Percentiles rank a stretch among this genome's conserved stretches.
These are phyloP conservation scores for Ceratosolen solmsi DNA, from an alignment of 1,140 invertebrate species.

Conservation along the genomic window DNA sequence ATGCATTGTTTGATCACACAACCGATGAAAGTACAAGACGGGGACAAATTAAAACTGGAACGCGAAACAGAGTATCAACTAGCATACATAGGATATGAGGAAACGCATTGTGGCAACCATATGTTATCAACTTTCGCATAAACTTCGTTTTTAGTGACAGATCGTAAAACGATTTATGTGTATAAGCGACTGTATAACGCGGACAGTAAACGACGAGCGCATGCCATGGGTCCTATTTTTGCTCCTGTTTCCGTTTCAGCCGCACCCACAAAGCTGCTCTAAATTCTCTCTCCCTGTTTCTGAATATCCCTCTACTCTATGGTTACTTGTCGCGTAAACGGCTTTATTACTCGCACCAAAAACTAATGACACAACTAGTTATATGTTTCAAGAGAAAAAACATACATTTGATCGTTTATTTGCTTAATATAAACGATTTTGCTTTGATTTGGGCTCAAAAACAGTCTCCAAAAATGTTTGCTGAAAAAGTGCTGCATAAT, in stretches of 20 bases:
- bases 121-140: conserved; percentile 65
- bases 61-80: too few relatives aligned
- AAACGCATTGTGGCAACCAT: conserved; percentile 49
- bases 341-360: conserved; percentile 67
- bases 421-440: too few relatives aligned
- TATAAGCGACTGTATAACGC: conserved; percentile 67
- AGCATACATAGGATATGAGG: background rate
- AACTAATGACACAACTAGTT: conserved; percentile 66
- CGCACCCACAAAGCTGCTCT: background rate
- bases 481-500: conserved; percentile 29
- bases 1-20: background rate
- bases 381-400: conserved; percentile 70
- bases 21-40: background rate
- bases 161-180: conserved; percentile 73
- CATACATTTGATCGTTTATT: conserved; percentile 58
- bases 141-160: conserved; percentile 73
- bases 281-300: background rate
- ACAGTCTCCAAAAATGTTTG: conserved; percentile 7
- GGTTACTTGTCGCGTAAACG: conserved; percentile 71
- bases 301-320: conserved; percentile 40
- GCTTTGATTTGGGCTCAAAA: background rate
- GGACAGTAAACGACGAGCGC: conserved; percentile 70
- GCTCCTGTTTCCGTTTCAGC: background rate
- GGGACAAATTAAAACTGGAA: conserved; percentile 27
- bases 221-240: conserved; percentile 53